Evolutionary conservation across 2,797 vertebrate genomes (phyloP).

Genomic region (Premnoplex brunnescens): DNA sequence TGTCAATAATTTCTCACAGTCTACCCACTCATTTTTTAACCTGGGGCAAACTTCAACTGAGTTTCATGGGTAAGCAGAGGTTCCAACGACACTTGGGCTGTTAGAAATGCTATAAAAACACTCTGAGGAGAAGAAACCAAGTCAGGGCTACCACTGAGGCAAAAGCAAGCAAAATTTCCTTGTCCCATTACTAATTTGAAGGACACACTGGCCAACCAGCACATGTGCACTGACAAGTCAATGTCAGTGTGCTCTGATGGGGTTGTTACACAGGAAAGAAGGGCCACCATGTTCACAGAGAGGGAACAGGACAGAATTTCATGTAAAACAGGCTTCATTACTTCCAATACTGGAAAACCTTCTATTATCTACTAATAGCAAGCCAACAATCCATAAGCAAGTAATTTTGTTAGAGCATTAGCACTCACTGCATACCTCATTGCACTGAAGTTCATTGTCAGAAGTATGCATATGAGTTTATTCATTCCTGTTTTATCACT

Average conservation of each 20-base stretch:
- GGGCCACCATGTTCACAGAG: not conserved
- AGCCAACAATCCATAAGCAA: not conserved
- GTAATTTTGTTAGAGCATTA: not conserved
- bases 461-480: not conserved
- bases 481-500: not conserved
- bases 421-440: not conserved
- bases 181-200: not conserved
- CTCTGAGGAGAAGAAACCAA: not conserved
- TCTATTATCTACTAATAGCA: not conserved
- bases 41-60: not conserved
- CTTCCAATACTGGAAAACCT: not conserved
- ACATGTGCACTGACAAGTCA: not conserved
- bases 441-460: not conserved
- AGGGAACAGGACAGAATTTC: not conserved
- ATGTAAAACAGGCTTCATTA: not conserved
- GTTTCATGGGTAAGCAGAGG: not conserved
- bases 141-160: not conserved
- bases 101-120: not conserved
- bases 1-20: not conserved
- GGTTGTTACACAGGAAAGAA: not conserved
- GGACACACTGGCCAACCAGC: not conserved
- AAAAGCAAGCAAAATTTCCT: not conserved
- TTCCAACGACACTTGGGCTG: not conserved
- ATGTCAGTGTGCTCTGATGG: not conserved
- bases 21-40: not conserved